Evolutionary conservation across 2,113 vertebrate genomes (phyloP), one percentile per base, ranked within the genome.

Genomic region (Bungarus multicinctus): DNA sequence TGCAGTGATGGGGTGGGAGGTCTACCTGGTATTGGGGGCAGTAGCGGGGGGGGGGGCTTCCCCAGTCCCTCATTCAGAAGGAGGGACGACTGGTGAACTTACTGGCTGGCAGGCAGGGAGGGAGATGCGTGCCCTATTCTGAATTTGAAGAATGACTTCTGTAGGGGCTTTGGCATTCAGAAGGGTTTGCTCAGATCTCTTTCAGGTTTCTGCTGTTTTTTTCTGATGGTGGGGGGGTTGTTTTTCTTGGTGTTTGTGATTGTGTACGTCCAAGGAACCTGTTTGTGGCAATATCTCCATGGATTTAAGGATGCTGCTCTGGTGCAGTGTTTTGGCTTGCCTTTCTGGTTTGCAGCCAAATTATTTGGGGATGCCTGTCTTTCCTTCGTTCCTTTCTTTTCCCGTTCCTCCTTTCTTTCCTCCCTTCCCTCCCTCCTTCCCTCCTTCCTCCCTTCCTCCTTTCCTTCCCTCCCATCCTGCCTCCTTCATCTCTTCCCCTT

Each of bases 291-390:
- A 85, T 27, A 34, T 34, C 69, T 53, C 45, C 3, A 74, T 11
- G 11, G 43, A 57, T 27, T 9, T 52, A 0, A 18, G 25, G 0
- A 45, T 85, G 64, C 2, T 9, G 3, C n/a, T 10, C n/a, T 25
- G 23, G 0, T 18, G 25, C 45, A 16, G 92, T 8, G 1, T n/a
- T 27, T 11, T 39, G 85, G 25, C 34, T 58, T 20, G 55, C 74
- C 47, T 93, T 89, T 95, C 92, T 1, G 39, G 2, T 90, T 93
- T 50, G 58, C n/a, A 1, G 57, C 22, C 23, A 54, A 88, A 94
- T 89, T 57, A 89, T 39, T 81, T 43, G 64, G 55, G 64, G 34
- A n/a, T 34, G n/a, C 16, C 14, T 14, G n/a, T 6, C 64, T 69
- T 64, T 64, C 30, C 60, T n/a, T 69, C 30, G 0, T n/a, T n/a